These are phyloP conservation scores for Leptoclinus maculatus DNA, from an alignment of 2,797 vertebrate genomes.

Conservation along the genomic window DNA sequence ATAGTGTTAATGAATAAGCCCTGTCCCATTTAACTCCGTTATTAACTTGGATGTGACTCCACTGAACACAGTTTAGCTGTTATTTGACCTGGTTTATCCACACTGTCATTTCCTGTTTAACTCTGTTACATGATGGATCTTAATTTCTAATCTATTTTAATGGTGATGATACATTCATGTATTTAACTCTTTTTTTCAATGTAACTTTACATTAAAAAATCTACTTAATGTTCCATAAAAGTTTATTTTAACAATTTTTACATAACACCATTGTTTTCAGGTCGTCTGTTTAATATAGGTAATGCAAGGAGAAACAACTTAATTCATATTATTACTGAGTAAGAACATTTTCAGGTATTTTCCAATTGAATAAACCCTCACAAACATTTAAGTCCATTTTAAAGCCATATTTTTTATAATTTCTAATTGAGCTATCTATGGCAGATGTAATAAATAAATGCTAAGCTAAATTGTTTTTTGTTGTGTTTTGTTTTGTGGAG, in stretches of 20 bases:
- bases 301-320: not conserved
- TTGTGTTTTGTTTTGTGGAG: not conserved
- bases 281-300: not conserved
- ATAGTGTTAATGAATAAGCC: not conserved
- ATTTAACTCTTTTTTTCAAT: not conserved
- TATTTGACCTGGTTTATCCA: not conserved
- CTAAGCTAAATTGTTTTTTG: not conserved
- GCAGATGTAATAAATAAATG: not conserved
- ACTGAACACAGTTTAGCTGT: not conserved
- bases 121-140: not conserved
- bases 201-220: not conserved
- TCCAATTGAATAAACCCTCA: not conserved
- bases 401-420: not conserved
- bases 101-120: slow-evolving; percentile 5
- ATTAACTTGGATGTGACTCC: not conserved
- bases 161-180: not conserved
- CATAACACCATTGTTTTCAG: not conserved
- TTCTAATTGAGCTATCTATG: not conserved
- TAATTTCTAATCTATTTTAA: not conserved
- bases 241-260: not conserved
- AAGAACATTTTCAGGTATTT: not conserved
- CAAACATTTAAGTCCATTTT: not conserved
- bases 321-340: not conserved
- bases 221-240: not conserved
- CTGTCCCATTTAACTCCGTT: not conserved